Evolutionary conservation across 2,113 vertebrate species (phyloP).

Genomic region (Lepisosteus oculatus): DNA sequence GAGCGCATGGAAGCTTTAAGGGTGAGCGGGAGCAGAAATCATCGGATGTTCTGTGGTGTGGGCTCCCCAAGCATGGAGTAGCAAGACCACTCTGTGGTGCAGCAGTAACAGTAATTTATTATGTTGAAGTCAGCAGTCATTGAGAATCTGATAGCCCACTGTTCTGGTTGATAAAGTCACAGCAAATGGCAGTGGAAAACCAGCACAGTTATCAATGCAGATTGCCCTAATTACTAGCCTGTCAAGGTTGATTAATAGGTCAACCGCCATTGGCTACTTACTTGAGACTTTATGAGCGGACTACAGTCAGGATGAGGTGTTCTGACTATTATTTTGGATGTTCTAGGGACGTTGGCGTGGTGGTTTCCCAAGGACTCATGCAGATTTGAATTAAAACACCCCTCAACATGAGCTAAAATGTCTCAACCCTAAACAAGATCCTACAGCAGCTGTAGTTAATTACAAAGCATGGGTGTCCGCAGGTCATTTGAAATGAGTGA

Average conservation of each 20-base stretch:
- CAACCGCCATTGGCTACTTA: conserved; percentile 67
- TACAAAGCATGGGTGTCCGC: conserved; percentile 7
- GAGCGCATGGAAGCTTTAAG: neutral
- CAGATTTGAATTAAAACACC: too few relatives aligned
- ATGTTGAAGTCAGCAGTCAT: neutral
- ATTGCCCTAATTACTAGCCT: neutral
- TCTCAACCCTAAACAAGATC: conserved; percentile 15
- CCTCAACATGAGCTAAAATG: conserved; percentile 2
- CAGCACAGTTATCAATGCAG: neutral
- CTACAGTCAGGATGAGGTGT: neutral
- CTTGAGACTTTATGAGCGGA: conserved; percentile 11
- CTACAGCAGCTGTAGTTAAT: conserved; percentile 33
- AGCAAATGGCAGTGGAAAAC: neutral
- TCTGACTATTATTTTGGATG: too few relatives aligned
- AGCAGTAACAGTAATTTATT: conserved; percentile 29
- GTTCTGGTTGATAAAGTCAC: neutral
- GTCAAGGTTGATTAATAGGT: conserved; percentile 37
- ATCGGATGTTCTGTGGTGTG: neutral
- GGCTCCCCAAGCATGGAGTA: conserved; percentile 14
- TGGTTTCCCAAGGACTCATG: too few relatives aligned
- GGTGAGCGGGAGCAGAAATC: neutral
- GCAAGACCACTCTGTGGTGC: conserved; percentile 31
- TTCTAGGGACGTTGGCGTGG: too few relatives aligned
- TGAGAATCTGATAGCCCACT: neutral
- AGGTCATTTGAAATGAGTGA: neutral